phyloP scores from a whole-genome alignment of 2,888 invertebrate genomes.

The Galeruca laticollis region DNA sequence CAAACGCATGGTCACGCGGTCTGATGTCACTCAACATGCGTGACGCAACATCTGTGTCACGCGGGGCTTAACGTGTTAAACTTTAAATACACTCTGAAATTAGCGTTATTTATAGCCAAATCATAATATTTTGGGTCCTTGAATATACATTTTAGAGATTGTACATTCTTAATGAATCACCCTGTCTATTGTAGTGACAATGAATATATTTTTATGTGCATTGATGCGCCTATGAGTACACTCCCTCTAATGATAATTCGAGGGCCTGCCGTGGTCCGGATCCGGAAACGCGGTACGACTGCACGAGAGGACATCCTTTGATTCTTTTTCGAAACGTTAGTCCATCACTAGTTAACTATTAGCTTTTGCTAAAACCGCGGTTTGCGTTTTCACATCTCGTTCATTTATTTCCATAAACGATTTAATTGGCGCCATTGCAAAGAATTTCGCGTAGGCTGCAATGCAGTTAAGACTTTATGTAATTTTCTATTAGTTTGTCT shows the following conservation, averaged over 20 bases:
- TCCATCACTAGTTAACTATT: constrained; percentile 39
- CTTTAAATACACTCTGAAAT: too few relatives aligned
- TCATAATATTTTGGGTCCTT: too few relatives aligned
- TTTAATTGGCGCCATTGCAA: constrained; percentile 3
- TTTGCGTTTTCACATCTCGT: constrained; percentile 16
- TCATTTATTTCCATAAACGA: neutral
- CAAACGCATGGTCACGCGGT: too few relatives aligned
- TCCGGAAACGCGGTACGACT: constrained; percentile 46
- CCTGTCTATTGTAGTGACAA: too few relatives aligned
- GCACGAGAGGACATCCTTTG: constrained; percentile 47
- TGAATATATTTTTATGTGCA: too few relatives aligned
- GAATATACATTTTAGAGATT: too few relatives aligned
- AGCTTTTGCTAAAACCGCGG: constrained; percentile 45
- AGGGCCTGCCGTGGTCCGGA: constrained; percentile 44
- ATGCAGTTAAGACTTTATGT: constrained; percentile 7
- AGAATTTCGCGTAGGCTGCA: constrained; percentile 9
- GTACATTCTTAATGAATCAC: too few relatives aligned
- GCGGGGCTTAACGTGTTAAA: too few relatives aligned
- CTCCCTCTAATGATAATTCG: constrained; percentile 42
- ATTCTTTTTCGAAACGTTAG: constrained; percentile 40
- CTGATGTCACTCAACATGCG: too few relatives aligned
- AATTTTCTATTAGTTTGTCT: neutral
- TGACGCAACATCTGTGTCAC: too few relatives aligned
- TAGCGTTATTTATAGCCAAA: too few relatives aligned
- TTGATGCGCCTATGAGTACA: constrained; percentile 40